These are phyloP conservation scores for Helicoverpa assulta DNA, from an alignment of 2,888 invertebrate genomes.

Conservation along the genomic window DNA sequence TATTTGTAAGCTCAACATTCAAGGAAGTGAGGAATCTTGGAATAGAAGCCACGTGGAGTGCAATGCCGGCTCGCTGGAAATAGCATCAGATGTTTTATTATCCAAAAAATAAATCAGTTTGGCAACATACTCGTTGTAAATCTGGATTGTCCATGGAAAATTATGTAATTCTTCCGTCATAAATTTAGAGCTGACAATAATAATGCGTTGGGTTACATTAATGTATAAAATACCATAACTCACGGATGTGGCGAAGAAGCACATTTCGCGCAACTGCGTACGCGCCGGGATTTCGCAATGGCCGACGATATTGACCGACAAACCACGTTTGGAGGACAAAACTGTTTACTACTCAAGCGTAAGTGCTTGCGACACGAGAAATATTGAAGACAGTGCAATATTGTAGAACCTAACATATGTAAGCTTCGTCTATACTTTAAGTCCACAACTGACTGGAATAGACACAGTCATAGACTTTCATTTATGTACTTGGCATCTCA, in stretches of 20 bases:
- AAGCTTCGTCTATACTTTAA: slow-evolving; percentile 12
- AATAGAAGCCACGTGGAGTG: slow-evolving; percentile 84
- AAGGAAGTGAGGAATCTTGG: slow-evolving; percentile 87
- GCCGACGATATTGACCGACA: slow-evolving; percentile 82
- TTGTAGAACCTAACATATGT: slow-evolving; percentile 26
- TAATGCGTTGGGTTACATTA: slow-evolving; percentile 15
- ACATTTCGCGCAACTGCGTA: slow-evolving; percentile 69
- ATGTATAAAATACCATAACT: slow-evolving; percentile 41
- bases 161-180: slow-evolving; percentile 7
- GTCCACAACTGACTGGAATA: slow-evolving; percentile 13
- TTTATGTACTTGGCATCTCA: slow-evolving; percentile 37
- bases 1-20: slow-evolving; percentile 88
- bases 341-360: slow-evolving; percentile 71
- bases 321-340: slow-evolving; percentile 78
- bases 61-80: slow-evolving; percentile 72
- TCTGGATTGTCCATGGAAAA: slow-evolving; percentile 22
- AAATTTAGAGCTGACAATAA: background rate
- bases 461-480: slow-evolving; percentile 17
- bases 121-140: slow-evolving; percentile 34
- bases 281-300: slow-evolving; percentile 76
- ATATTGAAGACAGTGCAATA: slow-evolving; percentile 44
- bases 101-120: slow-evolving; percentile 55
- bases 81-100: slow-evolving; percentile 53
- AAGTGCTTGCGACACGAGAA: slow-evolving; percentile 68
- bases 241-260: slow-evolving; percentile 67